Base-by-base conservation (phyloP, 2,888 invertebrate species). In the Phyllotreta cruciferae region DNA sequence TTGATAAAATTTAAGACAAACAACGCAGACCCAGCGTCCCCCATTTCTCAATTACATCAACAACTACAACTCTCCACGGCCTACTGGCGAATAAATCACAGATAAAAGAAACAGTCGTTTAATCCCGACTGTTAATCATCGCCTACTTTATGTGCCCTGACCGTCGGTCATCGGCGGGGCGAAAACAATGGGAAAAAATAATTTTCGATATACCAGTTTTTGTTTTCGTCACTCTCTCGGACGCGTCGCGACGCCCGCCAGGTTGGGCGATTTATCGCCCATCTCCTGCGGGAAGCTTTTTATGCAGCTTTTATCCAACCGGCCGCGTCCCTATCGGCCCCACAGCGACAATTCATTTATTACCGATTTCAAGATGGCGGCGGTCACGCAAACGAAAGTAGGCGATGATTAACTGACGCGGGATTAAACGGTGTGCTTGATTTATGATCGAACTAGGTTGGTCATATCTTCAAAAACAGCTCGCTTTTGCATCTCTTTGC, bases 311-410 rank as follows among this genome's bases (percentile, higher is more conserved):
- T 55, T 66, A 63, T n/a, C n/a, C n/a, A 64, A 63, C 50, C 60
- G 37, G 62, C 47, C 63, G 57, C 58, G 57, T 62, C 37, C 60
- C 49, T 66, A 66, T 66, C 63, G 60, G 62, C 63, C 66, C 34
- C 37, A 13, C 38, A 39, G 47, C 36, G 55, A 62, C 62, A 58
- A 55, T 65, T 65, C 65, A 65, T 65, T 65, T 65, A 65, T 65
- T 65, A 65, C 65, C 65, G 60, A 62, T 65, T 65, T 64, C 60
- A 56, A 64, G 64, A 64, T 64, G 64, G 56, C 64, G 39, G 39
- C 37, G 60, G 55, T 44, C 60, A 56, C 44, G 57, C 56, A 60
- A 64, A 64, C 60, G 56, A 64, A 64, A 56, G 42, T 53, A 42
- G 60, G 45, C 53, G 60, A 64, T 64, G 64, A 64, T 64, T 64